phyloP scores from a whole-genome alignment of 2,888 invertebrate genomes.

The Abrostola triplasia region DNA sequence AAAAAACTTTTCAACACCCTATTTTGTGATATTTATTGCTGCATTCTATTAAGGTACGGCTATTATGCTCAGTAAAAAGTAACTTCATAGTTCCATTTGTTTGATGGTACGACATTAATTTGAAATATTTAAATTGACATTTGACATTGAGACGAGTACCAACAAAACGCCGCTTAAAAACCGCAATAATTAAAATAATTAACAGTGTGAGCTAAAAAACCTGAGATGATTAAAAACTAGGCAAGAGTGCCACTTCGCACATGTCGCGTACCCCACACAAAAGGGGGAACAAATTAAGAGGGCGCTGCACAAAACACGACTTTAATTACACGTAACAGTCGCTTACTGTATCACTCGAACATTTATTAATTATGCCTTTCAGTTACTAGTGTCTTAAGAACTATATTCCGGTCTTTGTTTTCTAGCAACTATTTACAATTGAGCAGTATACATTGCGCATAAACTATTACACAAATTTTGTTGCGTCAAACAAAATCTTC shows the following conservation, averaged over 20 bases:
- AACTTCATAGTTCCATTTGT: not conserved
- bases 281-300: slow-evolving; percentile 73
- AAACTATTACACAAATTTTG: not conserved
- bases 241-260: slow-evolving; percentile 69
- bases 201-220: slow-evolving; percentile 44
- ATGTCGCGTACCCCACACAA: slow-evolving; percentile 69
- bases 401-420: slow-evolving; percentile 26
- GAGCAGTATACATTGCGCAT: slow-evolving; percentile 26
- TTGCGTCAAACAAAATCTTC: slow-evolving; percentile 8
- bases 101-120: slow-evolving; percentile 1
- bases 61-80: not conserved
- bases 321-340: slow-evolving; percentile 75
- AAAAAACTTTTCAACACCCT: slow-evolving; percentile 50
- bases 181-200: slow-evolving; percentile 53
- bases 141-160: slow-evolving; percentile 8
- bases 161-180: slow-evolving; percentile 23
- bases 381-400: slow-evolving; percentile 30
- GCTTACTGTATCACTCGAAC: slow-evolving; percentile 61
- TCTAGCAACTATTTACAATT: slow-evolving; percentile 25
- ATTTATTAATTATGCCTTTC: slow-evolving; percentile 47
- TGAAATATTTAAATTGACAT: slow-evolving; percentile 19
- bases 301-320: slow-evolving; percentile 71
- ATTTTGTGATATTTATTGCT: slow-evolving; percentile 36
- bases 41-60: not conserved
- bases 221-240: slow-evolving; percentile 61